These are phyloP conservation scores for Sericinus montela DNA, from an alignment of 2,888 invertebrate species.

Conservation along the genomic window DNA sequence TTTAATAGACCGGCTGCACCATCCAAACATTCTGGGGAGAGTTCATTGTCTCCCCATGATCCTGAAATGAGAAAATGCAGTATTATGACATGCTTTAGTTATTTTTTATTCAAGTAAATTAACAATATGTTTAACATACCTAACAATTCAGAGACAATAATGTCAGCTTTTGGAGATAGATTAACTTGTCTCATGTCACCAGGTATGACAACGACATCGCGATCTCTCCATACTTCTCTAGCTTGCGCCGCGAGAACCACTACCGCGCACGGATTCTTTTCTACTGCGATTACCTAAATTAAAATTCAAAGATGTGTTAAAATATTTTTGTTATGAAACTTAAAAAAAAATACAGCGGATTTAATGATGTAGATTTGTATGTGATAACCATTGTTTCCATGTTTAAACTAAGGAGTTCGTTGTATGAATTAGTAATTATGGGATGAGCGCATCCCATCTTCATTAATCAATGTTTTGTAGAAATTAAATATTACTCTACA, in stretches of 20 bases:
- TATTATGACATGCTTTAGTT: not conserved
- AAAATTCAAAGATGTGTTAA: not conserved
- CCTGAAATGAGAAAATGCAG: slow-evolving; percentile 48
- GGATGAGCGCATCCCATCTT: too few species aligned
- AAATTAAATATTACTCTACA: too few species aligned
- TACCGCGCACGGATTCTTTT: slow-evolving; percentile 98
- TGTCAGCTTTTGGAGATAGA: slow-evolving; percentile 93
- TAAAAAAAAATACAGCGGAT: too few species aligned
- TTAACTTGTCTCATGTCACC: slow-evolving; percentile 92
- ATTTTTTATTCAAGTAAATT: too few species aligned
- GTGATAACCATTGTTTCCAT: too few species aligned
- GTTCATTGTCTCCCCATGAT: slow-evolving; percentile 99
- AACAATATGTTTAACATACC: slow-evolving; percentile 66
- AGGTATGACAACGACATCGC: slow-evolving; percentile 86
- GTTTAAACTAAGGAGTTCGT: too few species aligned
- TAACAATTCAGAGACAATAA: slow-evolving; percentile 96
- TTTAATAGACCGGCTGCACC: slow-evolving; percentile 93
- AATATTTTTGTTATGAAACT: too few species aligned
- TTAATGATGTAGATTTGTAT: too few species aligned
- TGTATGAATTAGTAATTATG: too few species aligned
- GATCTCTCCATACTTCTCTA: slow-evolving; percentile 87
- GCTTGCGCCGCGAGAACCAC: slow-evolving; percentile 88
- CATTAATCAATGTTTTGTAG: too few species aligned
- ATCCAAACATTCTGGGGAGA: slow-evolving; percentile 98
- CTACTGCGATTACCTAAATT: slow-evolving; percentile 90